Conservation (phyloP, 2,797 vertebrate genomes). For the Acridotheres tristis region DNA sequence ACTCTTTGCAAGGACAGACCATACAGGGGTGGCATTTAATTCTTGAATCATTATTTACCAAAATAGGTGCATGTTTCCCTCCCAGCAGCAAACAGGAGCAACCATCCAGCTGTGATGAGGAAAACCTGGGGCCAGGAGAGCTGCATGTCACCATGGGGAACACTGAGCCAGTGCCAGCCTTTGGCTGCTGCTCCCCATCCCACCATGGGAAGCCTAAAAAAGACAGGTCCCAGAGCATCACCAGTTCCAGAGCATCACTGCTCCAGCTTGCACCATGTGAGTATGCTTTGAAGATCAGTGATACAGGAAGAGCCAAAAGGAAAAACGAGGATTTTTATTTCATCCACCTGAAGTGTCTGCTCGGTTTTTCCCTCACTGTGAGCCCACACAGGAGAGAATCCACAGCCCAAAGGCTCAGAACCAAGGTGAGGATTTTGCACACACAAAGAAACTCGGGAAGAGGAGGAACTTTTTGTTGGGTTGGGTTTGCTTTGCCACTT, state of each 20-base stretch:
- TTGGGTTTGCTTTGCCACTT: neutral
- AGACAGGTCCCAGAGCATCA: neutral
- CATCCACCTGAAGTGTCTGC: fast-evolving
- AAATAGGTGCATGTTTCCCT: neutral
- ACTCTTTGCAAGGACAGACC: neutral
- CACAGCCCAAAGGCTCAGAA: neutral
- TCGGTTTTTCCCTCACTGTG: fast-evolving
- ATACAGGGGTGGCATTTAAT: neutral
- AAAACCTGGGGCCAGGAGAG: too few species aligned
- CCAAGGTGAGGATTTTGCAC: fast-evolving
- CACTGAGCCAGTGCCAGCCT: neutral
- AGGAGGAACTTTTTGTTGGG: neutral
- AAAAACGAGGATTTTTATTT: neutral
- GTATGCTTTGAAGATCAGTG: fast-evolving
- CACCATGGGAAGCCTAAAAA: neutral
- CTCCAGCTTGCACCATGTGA: neutral
- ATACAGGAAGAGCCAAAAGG: neutral
- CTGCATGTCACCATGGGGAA: fast-evolving
- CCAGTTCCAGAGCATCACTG: neutral
- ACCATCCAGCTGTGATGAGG: neutral
- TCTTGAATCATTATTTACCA: neutral
- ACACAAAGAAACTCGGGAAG: fast-evolving
- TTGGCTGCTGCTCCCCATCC: neutral
- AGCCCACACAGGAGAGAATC: neutral
- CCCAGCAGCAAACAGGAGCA: neutral